phyloP scores from a whole-genome alignment of 2,888 invertebrate genomes.

The Cacoxenus indagator region DNA sequence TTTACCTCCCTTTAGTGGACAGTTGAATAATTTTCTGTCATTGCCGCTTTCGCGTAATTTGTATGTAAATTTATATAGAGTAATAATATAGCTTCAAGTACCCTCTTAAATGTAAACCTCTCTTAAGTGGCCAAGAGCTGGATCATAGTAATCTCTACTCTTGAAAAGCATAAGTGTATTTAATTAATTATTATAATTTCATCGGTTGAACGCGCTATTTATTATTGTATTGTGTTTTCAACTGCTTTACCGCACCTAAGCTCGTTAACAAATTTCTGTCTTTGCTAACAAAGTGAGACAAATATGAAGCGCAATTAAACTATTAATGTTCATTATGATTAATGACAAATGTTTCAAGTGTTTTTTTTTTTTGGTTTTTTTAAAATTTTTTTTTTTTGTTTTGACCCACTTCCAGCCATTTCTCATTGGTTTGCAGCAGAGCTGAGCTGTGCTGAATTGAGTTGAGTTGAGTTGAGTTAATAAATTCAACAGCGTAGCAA shows the following conservation, averaged over 20 bases:
- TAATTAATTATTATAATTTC: no score
- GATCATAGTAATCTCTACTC: no score
- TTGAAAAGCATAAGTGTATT: no score
- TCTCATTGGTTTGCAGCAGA: neutral
- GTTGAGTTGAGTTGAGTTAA: neutral
- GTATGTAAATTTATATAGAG: no score
- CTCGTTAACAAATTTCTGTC: neutral
- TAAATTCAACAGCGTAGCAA: neutral
- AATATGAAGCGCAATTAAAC: constrained; percentile 17
- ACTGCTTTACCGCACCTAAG: neutral
- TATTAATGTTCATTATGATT: constrained; percentile 14
- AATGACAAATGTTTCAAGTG: constrained; percentile 1
- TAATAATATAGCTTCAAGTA: no score
- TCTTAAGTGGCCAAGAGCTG: no score
- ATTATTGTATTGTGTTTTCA: no score
- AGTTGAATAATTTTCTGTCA: no score
- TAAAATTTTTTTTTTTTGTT: neutral
- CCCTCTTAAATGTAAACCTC: no score
- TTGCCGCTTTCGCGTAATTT: no score
- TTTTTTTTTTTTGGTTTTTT: neutral
- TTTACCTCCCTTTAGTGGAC: no score
- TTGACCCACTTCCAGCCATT: neutral
- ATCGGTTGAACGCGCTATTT: no score
- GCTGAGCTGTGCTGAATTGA: neutral
- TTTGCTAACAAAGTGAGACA: constrained; percentile 4